phyloP scores from a whole-genome alignment of 2,113 vertebrate species.

The Microtus richardsoni region DNA sequence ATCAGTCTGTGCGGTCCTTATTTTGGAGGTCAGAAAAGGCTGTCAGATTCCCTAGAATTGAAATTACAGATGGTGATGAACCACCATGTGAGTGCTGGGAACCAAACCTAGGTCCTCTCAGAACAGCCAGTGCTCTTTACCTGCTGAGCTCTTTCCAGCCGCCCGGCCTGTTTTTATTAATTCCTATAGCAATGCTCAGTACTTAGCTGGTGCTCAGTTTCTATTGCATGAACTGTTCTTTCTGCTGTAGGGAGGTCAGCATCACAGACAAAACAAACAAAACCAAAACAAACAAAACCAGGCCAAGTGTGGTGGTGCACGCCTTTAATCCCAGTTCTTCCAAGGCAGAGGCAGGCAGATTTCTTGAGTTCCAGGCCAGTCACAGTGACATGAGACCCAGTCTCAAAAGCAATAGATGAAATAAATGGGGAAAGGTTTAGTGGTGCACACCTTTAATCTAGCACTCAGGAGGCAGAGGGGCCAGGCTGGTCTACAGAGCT shows the following conservation, averaged over 20 bases:
- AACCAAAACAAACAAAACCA: background rate
- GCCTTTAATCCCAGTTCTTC: background rate
- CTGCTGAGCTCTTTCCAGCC: background rate
- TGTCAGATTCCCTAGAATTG: background rate
- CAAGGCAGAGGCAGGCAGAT: background rate
- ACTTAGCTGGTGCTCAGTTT: background rate
- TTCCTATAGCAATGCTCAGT: background rate
- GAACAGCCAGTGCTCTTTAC: background rate
- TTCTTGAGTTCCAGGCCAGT: background rate
- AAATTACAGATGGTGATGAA: background rate
- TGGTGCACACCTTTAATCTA: background rate
- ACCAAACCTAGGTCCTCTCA: background rate
- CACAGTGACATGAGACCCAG: background rate
- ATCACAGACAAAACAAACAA: background rate
- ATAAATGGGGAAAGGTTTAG: background rate
- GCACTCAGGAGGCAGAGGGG: background rate
- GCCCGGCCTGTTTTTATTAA: too few species aligned
- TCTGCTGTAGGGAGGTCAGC: background rate
- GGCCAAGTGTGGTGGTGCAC: background rate
- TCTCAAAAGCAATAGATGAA: background rate
- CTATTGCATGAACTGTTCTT: background rate
- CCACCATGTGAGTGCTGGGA: background rate
- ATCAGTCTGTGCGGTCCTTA: background rate
- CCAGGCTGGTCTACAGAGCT: background rate
- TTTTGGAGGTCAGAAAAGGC: background rate